Conservation (phyloP, 2,113 vertebrate species). For the Cariama cristata region DNA sequence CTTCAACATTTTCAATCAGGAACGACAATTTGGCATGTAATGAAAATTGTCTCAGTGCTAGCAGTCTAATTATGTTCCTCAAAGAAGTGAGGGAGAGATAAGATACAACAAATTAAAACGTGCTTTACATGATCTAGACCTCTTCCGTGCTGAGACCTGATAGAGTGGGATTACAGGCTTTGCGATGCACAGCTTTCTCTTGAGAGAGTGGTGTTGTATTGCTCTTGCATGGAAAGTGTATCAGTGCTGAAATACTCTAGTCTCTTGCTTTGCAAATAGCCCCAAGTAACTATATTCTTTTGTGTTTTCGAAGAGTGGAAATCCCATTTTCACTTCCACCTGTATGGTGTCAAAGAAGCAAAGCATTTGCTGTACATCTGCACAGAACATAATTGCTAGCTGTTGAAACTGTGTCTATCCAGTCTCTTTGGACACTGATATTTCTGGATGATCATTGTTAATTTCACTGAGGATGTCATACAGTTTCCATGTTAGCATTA, state of each 20-base stretch:
- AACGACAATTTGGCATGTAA: neutral
- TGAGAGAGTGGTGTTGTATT: neutral
- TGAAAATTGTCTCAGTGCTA: neutral
- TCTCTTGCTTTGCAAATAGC: neutral
- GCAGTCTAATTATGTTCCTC: neutral
- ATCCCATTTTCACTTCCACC: neutral
- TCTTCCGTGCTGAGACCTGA: rapidly evolving
- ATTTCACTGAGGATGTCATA: neutral
- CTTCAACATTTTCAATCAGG: neutral
- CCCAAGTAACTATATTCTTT: neutral
- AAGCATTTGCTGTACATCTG: neutral
- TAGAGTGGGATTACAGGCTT: neutral
- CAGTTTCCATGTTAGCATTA: neutral
- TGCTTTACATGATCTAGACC: neutral
- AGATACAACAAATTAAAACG: neutral
- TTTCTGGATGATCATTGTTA: neutral
- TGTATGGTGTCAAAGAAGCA: neutral
- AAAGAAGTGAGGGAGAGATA: neutral
- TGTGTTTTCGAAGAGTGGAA: rapidly evolving
- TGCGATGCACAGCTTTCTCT: neutral
- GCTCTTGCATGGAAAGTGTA: neutral
- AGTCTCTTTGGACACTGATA: neutral
- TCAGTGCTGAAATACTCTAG: neutral
- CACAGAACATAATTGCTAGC: neutral
- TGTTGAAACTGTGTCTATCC: neutral